These are phyloP conservation scores for Progne subis DNA, from an alignment of 2,113 vertebrate genomes.

Conservation along the genomic window DNA sequence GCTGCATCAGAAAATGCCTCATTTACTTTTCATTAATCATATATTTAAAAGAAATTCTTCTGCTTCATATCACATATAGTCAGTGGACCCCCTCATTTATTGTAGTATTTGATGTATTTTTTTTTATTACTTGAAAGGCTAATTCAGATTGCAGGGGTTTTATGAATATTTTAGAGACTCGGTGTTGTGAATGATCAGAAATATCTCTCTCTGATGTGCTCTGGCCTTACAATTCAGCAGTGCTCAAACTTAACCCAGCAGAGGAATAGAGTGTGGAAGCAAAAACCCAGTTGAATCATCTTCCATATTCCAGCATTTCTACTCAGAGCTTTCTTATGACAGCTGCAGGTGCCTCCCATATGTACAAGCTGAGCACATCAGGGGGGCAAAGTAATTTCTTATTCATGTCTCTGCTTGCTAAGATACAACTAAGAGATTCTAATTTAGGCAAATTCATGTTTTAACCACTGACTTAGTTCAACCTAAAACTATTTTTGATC, in stretches of 20 bases:
- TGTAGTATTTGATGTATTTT: constrained; percentile 16
- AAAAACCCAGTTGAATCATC: neutral
- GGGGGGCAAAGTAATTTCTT: neutral
- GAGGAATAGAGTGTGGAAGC: neutral
- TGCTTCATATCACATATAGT: neutral
- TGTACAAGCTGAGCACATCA: neutral
- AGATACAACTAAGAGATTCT: neutral
- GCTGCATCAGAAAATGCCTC: neutral
- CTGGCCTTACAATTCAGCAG: neutral
- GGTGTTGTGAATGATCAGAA: neutral
- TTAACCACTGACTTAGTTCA: neutral
- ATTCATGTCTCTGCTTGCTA: neutral
- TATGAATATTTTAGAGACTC: constrained; percentile 27
- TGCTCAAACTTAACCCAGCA: neutral
- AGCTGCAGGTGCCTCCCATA: neutral
- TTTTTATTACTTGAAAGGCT: constrained; percentile 37
- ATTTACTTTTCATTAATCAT: constrained; percentile 31
- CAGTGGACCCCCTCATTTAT: neutral
- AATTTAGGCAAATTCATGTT: neutral
- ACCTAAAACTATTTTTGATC: neutral
- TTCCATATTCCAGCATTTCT: neutral
- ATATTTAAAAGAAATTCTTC: constrained; percentile 38
- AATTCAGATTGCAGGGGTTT: constrained; percentile 12
- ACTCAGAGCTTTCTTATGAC: neutral
- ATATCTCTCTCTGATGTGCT: neutral